Conservation (phyloP, 1,140 invertebrate genomes). For the Pteromalus puparum region DNA sequence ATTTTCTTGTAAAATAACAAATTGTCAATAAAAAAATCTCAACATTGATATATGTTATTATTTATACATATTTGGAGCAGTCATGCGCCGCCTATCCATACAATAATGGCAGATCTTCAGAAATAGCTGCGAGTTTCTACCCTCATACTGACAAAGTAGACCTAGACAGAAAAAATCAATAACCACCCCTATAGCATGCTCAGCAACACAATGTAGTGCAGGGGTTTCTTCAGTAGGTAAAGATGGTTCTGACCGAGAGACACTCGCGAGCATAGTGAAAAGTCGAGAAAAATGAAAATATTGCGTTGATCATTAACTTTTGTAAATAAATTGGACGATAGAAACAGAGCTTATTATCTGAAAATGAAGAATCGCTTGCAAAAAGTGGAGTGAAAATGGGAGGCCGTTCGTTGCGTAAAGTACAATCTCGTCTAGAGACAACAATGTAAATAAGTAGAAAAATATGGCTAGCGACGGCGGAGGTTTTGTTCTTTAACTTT, state of each 20-base stretch:
- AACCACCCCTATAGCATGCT: slow-evolving; percentile 52
- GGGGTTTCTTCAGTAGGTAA: slow-evolving; percentile 45
- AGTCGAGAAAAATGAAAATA: slow-evolving; percentile 27
- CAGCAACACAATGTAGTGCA: slow-evolving; percentile 37
- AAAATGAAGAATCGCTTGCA: slow-evolving; percentile 12
- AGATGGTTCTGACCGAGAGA: slow-evolving; percentile 36
- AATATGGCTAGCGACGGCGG: slow-evolving; percentile 39
- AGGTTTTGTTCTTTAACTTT: slow-evolving; percentile 39
- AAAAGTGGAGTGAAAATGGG: not conserved
- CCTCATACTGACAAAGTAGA: slow-evolving; percentile 16
- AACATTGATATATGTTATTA: not conserved
- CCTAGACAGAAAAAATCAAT: slow-evolving; percentile 56
- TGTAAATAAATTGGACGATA: not conserved
- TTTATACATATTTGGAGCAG: not conserved
- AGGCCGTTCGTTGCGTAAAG: not conserved
- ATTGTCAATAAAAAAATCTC: slow-evolving; percentile 34
- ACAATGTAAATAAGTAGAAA: slow-evolving; percentile 48
- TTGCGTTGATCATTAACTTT: slow-evolving; percentile 24
- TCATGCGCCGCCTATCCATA: not conserved
- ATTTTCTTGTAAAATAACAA: slow-evolving; percentile 18
- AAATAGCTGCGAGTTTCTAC: not conserved
- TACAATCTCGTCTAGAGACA: slow-evolving; percentile 9
- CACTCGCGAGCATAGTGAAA: not conserved
- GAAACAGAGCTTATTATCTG: not conserved
- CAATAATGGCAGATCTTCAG: not conserved